Percentiles rank a stretch among this genome's conserved stretches.
These are phyloP conservation scores for Scomber japonicus DNA, from an alignment of 2,113 vertebrate species.

Conservation along the genomic window DNA sequence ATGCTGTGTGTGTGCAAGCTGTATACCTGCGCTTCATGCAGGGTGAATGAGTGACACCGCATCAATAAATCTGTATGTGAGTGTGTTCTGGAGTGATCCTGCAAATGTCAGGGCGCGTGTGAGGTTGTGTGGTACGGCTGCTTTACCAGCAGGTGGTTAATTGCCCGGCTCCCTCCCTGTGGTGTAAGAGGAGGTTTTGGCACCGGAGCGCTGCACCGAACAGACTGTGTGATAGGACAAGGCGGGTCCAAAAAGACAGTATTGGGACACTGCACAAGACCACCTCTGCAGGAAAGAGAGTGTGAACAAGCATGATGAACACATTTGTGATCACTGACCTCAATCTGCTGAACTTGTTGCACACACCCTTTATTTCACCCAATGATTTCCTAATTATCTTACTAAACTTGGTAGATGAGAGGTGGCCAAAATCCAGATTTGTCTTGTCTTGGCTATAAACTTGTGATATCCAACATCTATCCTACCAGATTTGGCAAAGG, in stretches of 20 bases:
- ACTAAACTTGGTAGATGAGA: constrained; percentile 47
- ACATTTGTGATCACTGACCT: constrained; percentile 30
- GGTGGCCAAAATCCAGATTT: constrained; percentile 51
- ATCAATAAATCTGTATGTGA: constrained; percentile 26
- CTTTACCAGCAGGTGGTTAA: constrained; percentile 71
- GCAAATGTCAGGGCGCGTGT: constrained; percentile 37
- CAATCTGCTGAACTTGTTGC: constrained; percentile 46
- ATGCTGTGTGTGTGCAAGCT: constrained; percentile 20
- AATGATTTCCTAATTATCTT: constrained; percentile 58
- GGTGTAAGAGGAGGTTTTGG: constrained; percentile 55
- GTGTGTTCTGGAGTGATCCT: constrained; percentile 25
- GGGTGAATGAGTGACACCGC: constrained; percentile 6
- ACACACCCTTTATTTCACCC: constrained; percentile 25
- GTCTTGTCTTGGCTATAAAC: constrained; percentile 18
- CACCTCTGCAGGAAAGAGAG: constrained; percentile 18
- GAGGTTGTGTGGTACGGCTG: constrained; percentile 20
- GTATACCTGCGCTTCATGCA: constrained; percentile 6
- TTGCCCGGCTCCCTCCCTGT: constrained; percentile 51
- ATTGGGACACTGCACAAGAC: constrained; percentile 33
- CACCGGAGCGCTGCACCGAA: constrained; percentile 13
- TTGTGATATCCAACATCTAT: constrained; percentile 62
- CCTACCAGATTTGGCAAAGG: constrained; percentile 71
- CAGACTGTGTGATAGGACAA: constrained; percentile 54
- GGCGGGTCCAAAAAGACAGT: constrained; percentile 40
- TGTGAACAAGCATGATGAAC: constrained; percentile 28